These are phyloP conservation scores for Amblyteles armatorius DNA, from an alignment of 2,888 invertebrate species.

Conservation along the genomic window DNA sequence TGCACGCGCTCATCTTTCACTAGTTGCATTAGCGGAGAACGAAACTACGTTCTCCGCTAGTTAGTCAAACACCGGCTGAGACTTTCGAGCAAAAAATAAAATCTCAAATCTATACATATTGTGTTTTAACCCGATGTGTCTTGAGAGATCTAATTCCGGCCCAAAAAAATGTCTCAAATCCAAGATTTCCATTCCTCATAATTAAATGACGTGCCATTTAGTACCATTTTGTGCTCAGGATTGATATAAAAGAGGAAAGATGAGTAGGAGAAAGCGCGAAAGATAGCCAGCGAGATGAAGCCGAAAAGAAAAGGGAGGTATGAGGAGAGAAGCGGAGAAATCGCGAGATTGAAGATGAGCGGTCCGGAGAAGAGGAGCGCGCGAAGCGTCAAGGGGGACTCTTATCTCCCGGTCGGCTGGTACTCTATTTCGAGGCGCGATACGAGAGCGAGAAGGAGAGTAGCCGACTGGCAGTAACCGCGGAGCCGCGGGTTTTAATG, in stretches of 20 bases:
- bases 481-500: conserved; percentile 81
- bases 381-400: conserved; percentile 78
- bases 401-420: conserved; percentile 82
- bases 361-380: conserved; percentile 62
- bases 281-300: conserved; percentile 50
- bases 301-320: conserved; percentile 30
- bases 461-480: conserved; percentile 23
- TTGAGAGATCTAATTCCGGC: conserved; percentile 78
- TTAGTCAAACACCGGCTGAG: too few species aligned
- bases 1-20: conserved; percentile 29
- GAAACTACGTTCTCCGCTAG: neutral
- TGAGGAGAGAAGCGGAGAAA: conserved; percentile 32
- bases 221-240: conserved; percentile 4
- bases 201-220: neutral
- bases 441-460: conserved; percentile 68
- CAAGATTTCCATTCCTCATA: neutral
- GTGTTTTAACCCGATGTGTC: conserved; percentile 83
- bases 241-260: conserved; percentile 20
- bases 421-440: conserved; percentile 82
- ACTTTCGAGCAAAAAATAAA: too few species aligned
- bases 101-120: conserved; percentile 77
- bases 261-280: conserved; percentile 47
- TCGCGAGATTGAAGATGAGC: conserved; percentile 6
- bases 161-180: neutral
- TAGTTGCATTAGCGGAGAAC: neutral